Percentiles rank a stretch among this genome's conserved stretches.
Conservation (phyloP, 2,888 invertebrate species). For the Drosophila mayaguana region DNA sequence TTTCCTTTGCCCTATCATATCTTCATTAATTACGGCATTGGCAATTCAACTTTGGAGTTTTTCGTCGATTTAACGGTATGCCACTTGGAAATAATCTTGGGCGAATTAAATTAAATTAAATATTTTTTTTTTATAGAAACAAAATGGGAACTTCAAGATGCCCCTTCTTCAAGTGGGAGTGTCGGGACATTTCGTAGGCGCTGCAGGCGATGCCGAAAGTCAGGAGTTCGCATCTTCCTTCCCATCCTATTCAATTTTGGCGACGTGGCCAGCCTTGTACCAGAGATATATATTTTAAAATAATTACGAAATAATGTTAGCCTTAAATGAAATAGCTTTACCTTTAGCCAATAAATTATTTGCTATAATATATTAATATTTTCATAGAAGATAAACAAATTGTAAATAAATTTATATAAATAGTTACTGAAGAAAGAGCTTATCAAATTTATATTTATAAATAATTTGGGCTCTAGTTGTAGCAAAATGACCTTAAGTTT, state of each 20-base stretch:
- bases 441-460: too few relatives aligned
- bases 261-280: slow-evolving; percentile 86
- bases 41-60: slow-evolving; percentile 63
- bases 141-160: slow-evolving; percentile 50
- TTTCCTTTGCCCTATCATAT: slow-evolving; percentile 71
- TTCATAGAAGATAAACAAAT: too few relatives aligned
- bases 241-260: slow-evolving; percentile 85
- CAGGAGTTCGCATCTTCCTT: slow-evolving; percentile 84
- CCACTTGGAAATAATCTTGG: neutral
- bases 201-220: slow-evolving; percentile 84
- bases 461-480: neutral
- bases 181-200: slow-evolving; percentile 85
- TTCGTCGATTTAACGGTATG: slow-evolving; percentile 66
- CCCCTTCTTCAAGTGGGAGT: slow-evolving; percentile 84
- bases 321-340: neutral
- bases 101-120: too few relatives aligned
- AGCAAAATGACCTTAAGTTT: neutral
- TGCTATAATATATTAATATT: too few relatives aligned
- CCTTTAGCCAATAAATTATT: neutral
- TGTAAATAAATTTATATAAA: too few relatives aligned
- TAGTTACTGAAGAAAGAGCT: too few relatives aligned
- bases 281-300: slow-evolving; percentile 79
- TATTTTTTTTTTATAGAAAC: slow-evolving; percentile 44
- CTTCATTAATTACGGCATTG: slow-evolving; percentile 67
- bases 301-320: neutral